A percentile compares a stretch with the other conserved stretches of the same genome.
These are phyloP conservation scores for Aporophyla lueneburgensis DNA, from an alignment of 2,888 invertebrate genomes.

Conservation along the genomic window DNA sequence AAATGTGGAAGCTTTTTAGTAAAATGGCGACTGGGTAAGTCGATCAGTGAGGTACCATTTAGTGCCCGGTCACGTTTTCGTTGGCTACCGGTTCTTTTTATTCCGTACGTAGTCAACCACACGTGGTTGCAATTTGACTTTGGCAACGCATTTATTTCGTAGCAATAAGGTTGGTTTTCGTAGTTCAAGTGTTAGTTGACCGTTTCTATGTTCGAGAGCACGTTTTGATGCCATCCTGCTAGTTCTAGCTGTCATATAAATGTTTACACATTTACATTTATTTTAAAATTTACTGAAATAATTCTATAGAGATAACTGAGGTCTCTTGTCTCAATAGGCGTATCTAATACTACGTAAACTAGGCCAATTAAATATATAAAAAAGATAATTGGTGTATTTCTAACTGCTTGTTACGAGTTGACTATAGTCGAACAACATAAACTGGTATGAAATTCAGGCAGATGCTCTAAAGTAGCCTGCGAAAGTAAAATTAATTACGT, in stretches of 20 bases:
- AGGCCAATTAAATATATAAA: no score
- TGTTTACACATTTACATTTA: slow-evolving; percentile 9
- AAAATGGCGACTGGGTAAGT: slow-evolving; percentile 11
- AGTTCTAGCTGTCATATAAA: neutral
- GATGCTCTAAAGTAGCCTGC: no score
- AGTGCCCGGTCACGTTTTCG: slow-evolving; percentile 37
- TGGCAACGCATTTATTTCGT: neutral
- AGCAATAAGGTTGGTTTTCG: slow-evolving; percentile 4
- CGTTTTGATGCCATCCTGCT: neutral
- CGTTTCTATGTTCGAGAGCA: neutral
- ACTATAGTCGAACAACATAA: neutral
- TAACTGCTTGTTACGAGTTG: neutral
- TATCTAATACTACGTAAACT: neutral
- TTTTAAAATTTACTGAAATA: neutral
- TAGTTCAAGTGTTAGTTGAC: neutral
- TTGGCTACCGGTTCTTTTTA: slow-evolving; percentile 13
- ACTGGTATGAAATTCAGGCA: no score
- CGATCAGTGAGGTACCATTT: slow-evolving; percentile 16
- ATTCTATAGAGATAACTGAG: neutral
- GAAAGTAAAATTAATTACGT: no score
- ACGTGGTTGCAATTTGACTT: slow-evolving; percentile 7
- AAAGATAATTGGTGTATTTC: neutral
- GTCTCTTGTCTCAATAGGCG: neutral
- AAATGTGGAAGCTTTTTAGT: slow-evolving; percentile 25
- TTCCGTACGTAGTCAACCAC: slow-evolving; percentile 18